Conservation (phyloP, 2,888 invertebrate genomes). For the Epiblema foenella region DNA sequence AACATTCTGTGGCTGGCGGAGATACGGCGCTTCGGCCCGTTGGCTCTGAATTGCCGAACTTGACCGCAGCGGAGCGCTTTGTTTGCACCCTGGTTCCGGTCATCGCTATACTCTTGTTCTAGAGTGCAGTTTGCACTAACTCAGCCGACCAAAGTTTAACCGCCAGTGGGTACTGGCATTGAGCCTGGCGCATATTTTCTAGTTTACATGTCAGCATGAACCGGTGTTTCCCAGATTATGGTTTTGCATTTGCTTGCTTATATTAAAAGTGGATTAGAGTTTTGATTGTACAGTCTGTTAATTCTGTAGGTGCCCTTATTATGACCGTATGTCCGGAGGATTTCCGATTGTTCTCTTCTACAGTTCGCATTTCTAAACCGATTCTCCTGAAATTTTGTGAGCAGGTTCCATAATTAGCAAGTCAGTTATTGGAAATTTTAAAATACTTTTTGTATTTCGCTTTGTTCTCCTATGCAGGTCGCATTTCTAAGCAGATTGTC, state of each 20-base stretch:
- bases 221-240: not conserved
- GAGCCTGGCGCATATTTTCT: not conserved
- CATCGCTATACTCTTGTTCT: conserved; percentile 59
- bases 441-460: too few species aligned
- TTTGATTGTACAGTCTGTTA: not conserved
- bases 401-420: too few species aligned
- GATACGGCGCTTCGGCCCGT: conserved; percentile 63
- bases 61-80: conserved; percentile 65
- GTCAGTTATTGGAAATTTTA: too few species aligned
- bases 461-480: too few species aligned
- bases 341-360: too few species aligned
- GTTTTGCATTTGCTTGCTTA: not conserved
- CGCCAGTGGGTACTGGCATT: conserved; percentile 8
- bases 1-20: conserved; percentile 56
- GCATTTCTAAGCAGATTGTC: too few species aligned
- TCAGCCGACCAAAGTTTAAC: conserved; percentile 47
- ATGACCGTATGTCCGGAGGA: too few species aligned
- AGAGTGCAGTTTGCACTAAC: conserved; percentile 47
- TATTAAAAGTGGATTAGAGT: too few species aligned
- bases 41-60: conserved; percentile 69
- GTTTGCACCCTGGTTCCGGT: conserved; percentile 56
- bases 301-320: too few species aligned
- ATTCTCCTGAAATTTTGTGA: too few species aligned
- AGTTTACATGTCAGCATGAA: not conserved
- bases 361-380: too few species aligned